Conservation (phyloP, 2,113 vertebrate genomes). For the Microcebus tavaratra region DNA sequence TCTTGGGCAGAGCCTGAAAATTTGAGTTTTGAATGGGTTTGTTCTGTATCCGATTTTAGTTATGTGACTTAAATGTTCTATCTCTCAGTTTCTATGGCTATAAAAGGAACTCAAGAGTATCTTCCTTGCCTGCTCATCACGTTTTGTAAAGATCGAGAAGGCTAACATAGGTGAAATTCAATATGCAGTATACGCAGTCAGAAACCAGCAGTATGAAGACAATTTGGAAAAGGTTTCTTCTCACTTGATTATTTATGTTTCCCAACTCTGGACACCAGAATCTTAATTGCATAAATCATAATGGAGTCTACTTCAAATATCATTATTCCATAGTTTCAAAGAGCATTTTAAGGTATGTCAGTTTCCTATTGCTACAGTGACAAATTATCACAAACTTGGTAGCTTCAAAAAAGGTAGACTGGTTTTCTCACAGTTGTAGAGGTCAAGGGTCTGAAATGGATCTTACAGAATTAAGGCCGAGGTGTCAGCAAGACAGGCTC, state of each 20-base stretch:
- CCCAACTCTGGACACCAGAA: neutral
- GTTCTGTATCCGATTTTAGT: neutral
- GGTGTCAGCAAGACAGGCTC: neutral
- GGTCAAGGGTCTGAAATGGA: neutral
- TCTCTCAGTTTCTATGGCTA: neutral
- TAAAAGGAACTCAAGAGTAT: neutral
- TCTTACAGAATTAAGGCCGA: neutral
- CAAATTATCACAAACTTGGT: neutral
- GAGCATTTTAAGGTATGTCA: neutral
- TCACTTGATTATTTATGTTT: neutral
- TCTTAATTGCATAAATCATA: neutral
- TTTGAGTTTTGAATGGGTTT: neutral
- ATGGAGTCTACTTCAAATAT: neutral
- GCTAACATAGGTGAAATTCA: neutral
- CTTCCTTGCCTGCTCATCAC: neutral
- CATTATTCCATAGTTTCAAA: neutral
- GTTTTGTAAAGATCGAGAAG: neutral
- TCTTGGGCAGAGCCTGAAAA: neutral
- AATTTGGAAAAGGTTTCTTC: neutral
- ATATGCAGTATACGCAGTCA: neutral
- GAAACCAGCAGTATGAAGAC: neutral
- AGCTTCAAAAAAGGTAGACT: neutral
- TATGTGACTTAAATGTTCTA: neutral
- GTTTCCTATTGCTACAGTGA: neutral
- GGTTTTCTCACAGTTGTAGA: neutral